phyloP scores from a whole-genome alignment of 2,113 vertebrate species.

The Chrysemys picta region DNA sequence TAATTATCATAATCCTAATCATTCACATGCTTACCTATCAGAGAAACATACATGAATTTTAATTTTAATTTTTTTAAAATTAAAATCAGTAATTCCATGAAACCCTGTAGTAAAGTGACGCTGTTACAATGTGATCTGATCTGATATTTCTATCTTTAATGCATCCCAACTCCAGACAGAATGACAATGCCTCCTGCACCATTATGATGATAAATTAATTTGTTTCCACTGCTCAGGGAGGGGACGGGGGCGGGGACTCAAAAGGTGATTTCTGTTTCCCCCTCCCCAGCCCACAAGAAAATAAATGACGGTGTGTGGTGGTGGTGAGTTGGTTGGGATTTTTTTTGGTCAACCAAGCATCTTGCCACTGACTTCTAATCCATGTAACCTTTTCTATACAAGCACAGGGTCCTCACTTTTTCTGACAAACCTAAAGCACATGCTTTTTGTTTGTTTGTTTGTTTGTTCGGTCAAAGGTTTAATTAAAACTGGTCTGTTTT shows the following conservation, averaged over 20 bases:
- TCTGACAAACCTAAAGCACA: slow-evolving; percentile 45
- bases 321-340: not conserved
- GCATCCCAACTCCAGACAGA: not conserved
- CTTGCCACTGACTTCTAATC: slow-evolving; percentile 75
- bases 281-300: slow-evolving; percentile 52
- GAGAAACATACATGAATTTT: accelerated
- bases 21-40: not conserved
- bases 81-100: not conserved
- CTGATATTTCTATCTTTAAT: not conserved
- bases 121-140: not conserved
- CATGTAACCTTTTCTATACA: slow-evolving; percentile 70
- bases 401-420: slow-evolving; percentile 46
- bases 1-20: not conserved
- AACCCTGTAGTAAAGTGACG: not conserved
- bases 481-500: not conserved
- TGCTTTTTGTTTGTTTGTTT: not conserved
- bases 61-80: not conserved
- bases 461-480: not conserved
- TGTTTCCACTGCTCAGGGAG: slow-evolving; percentile 29
- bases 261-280: not conserved
- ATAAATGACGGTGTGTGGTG: not conserved
- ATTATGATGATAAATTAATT: slow-evolving; percentile 42
- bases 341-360: slow-evolving; percentile 59
- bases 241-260: not conserved
- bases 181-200: not conserved